Base-by-base conservation (phyloP, 1,140 invertebrate species). In the Ooceraea biroi region DNA sequence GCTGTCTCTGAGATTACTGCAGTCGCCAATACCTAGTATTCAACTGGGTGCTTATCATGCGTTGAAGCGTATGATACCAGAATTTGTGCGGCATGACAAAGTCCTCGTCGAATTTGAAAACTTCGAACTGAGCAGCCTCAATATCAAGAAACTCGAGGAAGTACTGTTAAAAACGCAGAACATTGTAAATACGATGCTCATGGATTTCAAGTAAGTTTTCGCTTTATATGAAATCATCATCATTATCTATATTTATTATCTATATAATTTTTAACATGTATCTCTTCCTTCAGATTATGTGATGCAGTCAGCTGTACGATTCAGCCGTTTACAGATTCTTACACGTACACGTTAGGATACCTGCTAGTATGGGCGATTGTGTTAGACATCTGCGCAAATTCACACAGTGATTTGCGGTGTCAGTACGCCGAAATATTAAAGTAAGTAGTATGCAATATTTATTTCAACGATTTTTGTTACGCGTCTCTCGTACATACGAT, bases 321-420 rank as follows among this genome's bases (percentile, higher is more conserved):
- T 63, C 91, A 95, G 86, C 95, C 96, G 4, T 94, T 95, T 82
- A 96, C 96, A 0, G 96, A 96, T 83, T 95, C 95, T 5, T 96
- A 96, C 74, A 95, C 94, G 14, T 96, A 95, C 68, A 95, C 95
- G 1, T 90, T 96, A 61, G 96, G 95, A 22, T 98, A 97, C 93
- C 93, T 98, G 46, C 91, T 98, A 0, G 91, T 96, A 3, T 98
- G 98, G 97, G 95, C 96, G 88, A 94, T 97, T 58, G 90, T 97
- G 12, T 91, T 98, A n/a, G 93, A 96, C 41, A 95, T 97, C 65
- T 97, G 97, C 90, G 95, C 95, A 71, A 93, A 95, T 82, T 96
- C 97, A 17, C 94, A 96, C 78, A 95, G 96, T 27, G 95, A 97
- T 93, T 93, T 98, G 84, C 94, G 96, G 19, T 96, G 96, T 88